Conservation (phyloP, 2,113 vertebrate species). For the Machaerirhynchus nigripectus region DNA sequence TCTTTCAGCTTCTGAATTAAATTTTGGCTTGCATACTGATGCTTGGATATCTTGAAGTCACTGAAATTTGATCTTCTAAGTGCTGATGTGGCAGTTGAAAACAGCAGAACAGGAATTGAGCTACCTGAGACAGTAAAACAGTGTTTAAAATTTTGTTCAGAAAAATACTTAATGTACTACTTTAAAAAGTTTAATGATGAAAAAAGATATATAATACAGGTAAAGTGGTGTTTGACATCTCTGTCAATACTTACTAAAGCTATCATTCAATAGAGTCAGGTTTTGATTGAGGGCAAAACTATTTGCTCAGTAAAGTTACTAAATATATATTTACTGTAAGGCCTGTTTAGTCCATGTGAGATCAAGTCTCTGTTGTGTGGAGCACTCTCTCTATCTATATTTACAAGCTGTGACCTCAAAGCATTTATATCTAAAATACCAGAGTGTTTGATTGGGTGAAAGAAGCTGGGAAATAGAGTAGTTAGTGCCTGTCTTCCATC, state of each 20-base stretch:
- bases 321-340: background rate
- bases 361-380: background rate
- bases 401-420: background rate
- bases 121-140: constrained; percentile 41
- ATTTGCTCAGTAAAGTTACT: background rate
- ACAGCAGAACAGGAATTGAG: constrained; percentile 30
- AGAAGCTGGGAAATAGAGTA: background rate
- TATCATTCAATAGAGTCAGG: background rate
- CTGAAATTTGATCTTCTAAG: constrained; percentile 47
- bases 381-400: background rate
- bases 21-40: constrained; percentile 24
- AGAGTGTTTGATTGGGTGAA: background rate
- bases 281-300: background rate
- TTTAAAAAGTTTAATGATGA: background rate
- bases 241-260: background rate
- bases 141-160: background rate
- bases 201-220: background rate
- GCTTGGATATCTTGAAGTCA: constrained; percentile 36
- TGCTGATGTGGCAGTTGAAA: constrained; percentile 49
- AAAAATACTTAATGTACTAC: background rate
- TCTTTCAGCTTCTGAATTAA: constrained; percentile 48
- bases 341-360: background rate
- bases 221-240: background rate
- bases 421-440: background rate
- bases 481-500: background rate